Conservation (phyloP, 2,113 vertebrate species). For the Rhegmatorhina hoffmannsi region DNA sequence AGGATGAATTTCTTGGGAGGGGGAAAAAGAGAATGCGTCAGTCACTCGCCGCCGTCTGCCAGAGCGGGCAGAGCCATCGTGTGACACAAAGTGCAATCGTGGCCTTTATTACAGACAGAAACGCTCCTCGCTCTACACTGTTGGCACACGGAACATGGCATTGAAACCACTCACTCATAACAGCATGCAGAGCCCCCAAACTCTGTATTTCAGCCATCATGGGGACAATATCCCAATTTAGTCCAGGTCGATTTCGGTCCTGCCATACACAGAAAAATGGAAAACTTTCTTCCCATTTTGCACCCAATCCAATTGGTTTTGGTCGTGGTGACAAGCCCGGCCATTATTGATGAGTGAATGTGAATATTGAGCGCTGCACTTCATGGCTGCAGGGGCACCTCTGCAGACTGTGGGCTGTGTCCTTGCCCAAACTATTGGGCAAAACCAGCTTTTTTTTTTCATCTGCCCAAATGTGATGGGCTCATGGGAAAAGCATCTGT, state of each 20-base stretch:
- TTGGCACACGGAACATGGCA: conserved; percentile 69
- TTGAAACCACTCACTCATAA: conserved; percentile 69
- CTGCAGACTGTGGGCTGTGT: conserved; percentile 20
- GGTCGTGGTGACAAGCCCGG: conserved; percentile 16
- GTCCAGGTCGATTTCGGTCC: neutral
- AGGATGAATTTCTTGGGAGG: conserved; percentile 56
- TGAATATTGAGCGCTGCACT: neutral
- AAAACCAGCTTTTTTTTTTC: neutral
- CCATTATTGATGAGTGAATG: neutral
- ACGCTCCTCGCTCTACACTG: conserved; percentile 73
- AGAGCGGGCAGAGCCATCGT: conserved; percentile 23
- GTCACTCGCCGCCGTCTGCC: conserved; percentile 57
- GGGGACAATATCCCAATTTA: conserved; percentile 29
- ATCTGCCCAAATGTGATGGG: neutral
- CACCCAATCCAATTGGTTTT: conserved; percentile 2
- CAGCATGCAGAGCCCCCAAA: conserved; percentile 72
- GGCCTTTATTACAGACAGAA: conserved; percentile 52
- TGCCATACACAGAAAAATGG: neutral
- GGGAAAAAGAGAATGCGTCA: conserved; percentile 32
- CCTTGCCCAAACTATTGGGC: neutral
- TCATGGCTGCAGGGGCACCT: neutral
- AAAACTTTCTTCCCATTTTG: conserved; percentile 10
- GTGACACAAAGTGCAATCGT: conserved; percentile 41
- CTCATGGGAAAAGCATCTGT: conserved; percentile 38
- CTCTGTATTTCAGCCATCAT: neutral